Evolutionary conservation across 1,140 invertebrate genomes (phyloP).

Genomic region (Drosophila mayri): DNA sequence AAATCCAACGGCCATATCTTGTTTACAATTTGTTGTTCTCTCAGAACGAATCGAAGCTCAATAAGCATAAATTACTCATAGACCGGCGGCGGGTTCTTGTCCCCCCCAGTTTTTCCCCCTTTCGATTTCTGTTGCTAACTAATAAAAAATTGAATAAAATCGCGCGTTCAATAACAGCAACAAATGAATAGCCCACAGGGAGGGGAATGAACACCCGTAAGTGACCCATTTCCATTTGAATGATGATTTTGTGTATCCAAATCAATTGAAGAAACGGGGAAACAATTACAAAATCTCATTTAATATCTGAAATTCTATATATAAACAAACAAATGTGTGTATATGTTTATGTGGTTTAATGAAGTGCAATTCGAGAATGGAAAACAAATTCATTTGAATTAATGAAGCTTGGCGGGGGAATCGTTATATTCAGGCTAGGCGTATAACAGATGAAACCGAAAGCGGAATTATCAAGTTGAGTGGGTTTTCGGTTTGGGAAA

Average conservation of each 20-base stretch:
- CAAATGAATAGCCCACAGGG: slow-evolving; percentile 6
- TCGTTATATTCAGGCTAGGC: slow-evolving; percentile 40
- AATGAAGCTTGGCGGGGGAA: slow-evolving; percentile 41
- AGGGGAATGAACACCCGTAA: slow-evolving; percentile 12
- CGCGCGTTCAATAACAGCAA: slow-evolving; percentile 74
- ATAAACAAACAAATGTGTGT: neutral
- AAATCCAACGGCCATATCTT: slow-evolving; percentile 29
- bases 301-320: slow-evolving; percentile 10
- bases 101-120: neutral
- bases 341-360: slow-evolving; percentile 5
- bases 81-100: slow-evolving; percentile 6
- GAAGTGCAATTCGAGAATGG: slow-evolving; percentile 35
- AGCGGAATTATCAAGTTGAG: slow-evolving; percentile 64
- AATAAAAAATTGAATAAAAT: slow-evolving; percentile 83
- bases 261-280: slow-evolving; percentile 52
- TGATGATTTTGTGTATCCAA: slow-evolving; percentile 48
- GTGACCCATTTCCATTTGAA: slow-evolving; percentile 64
- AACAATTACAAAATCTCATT: slow-evolving; percentile 60
- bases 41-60: slow-evolving; percentile 42
- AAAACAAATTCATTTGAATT: slow-evolving; percentile 63
- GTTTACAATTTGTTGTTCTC: slow-evolving; percentile 25
- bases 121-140: slow-evolving; percentile 40
- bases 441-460: slow-evolving; percentile 73
- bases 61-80: slow-evolving; percentile 50
- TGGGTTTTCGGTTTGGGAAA: slow-evolving; percentile 7